phyloP scores from a whole-genome alignment of 30 jellyfish, hydroid and myxozoan species.

The Cassiopea andromeda region DNA sequence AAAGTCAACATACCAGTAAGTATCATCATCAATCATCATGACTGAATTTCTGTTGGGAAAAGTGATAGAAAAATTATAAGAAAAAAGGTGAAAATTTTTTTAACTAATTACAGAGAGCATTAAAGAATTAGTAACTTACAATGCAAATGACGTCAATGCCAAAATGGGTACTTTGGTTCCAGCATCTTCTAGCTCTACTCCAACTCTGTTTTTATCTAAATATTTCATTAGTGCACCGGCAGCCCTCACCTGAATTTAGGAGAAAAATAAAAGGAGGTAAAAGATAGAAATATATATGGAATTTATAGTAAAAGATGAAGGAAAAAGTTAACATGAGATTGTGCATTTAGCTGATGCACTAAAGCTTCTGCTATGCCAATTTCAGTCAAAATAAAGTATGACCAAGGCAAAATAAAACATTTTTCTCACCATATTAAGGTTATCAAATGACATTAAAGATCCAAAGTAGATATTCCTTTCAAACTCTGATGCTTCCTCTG shows the following conservation, averaged over 20 bases:
- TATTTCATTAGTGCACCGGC: constrained; percentile 90
- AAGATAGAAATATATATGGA: background rate
- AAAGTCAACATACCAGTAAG: constrained; percentile 64
- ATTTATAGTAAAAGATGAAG: background rate
- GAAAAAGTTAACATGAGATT: no score
- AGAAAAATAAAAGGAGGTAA: background rate
- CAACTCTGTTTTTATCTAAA: constrained; percentile 87
- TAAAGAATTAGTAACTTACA: constrained; percentile 59
- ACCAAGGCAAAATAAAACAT: background rate
- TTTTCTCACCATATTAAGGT: constrained; percentile 77
- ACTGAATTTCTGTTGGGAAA: constrained; percentile 60
- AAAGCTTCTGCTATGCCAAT: no score
- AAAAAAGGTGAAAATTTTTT: background rate
- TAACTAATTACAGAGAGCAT: background rate
- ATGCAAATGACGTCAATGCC: constrained; percentile 74
- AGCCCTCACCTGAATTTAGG: constrained; percentile 72
- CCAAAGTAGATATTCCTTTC: constrained; percentile 79
- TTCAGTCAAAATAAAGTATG: no score
- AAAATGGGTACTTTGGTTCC: constrained; percentile 85
- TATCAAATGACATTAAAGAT: constrained; percentile 76
- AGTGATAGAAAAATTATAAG: background rate
- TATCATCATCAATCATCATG: constrained; percentile 82
- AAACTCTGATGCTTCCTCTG: constrained; percentile 74
- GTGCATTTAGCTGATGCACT: no score
- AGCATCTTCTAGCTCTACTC: constrained; percentile 90